Percentiles rank a stretch among this genome's conserved stretches.
Conservation (phyloP, 2,797 vertebrate species). For the Antrozous pallidus region DNA sequence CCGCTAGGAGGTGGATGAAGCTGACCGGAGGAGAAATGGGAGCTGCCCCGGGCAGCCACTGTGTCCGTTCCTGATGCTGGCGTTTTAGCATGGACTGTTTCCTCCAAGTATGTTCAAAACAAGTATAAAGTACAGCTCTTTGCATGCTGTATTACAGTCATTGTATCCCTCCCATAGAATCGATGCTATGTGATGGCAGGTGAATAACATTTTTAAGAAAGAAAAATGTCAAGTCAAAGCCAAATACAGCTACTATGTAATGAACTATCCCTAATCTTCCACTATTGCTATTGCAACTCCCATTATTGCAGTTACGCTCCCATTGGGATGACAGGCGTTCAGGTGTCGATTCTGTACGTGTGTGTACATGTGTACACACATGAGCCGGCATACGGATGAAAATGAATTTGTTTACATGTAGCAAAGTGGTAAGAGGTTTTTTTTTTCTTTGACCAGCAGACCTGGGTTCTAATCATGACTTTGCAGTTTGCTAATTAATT, state of each 20-base stretch:
- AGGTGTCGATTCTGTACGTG: not conserved
- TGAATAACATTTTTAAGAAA: not conserved
- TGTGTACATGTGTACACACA: rapidly evolving
- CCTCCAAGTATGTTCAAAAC: conserved; percentile 57
- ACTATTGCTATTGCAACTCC: not conserved
- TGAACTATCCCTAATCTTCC: not conserved
- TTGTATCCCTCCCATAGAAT: not conserved
- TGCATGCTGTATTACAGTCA: not conserved
- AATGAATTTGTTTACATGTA: not conserved
- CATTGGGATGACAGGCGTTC: not conserved
- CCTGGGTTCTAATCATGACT: not conserved
- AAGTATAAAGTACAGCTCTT: conserved; percentile 19
- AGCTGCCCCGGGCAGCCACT: conserved; percentile 28
- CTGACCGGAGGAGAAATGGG: conserved; percentile 67
- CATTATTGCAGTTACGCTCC: not conserved
- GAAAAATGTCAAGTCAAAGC: not conserved
- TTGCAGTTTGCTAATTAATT: not conserved
- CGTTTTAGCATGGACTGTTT: conserved; percentile 15
- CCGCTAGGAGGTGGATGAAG: conserved; percentile 73
- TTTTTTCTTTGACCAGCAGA: not conserved
- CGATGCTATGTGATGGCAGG: not conserved
- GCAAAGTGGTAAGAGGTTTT: not conserved
- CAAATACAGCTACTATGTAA: not conserved
- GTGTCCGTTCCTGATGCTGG: not conserved
- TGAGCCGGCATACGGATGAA: not conserved